Base-by-base conservation (phyloP, 2,888 invertebrate species). In the Harmothoe impar region DNA sequence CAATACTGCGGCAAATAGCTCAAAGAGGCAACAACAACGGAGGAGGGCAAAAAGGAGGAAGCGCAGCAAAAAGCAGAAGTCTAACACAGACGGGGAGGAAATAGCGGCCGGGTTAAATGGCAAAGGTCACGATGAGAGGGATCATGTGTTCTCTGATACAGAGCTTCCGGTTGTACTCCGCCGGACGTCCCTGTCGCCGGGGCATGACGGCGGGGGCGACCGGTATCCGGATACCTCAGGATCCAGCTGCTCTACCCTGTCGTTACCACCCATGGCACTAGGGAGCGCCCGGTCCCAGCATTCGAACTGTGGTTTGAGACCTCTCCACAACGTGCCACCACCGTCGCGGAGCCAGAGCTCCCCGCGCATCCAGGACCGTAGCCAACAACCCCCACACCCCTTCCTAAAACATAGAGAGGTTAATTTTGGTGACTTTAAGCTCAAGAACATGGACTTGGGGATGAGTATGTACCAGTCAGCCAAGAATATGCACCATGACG, bases 301-400 rank as follows among this genome's bases (percentile, higher is more conserved):
- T 15, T 25, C 72, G 1, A 7, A 43, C 43, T 43, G 29, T 72
- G 3, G 72, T 72, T 72, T 72, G 5, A 25, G 29, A 15, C 72
- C 72, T 29, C 72, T 72, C 31, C 72, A 72, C 72, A 72, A 72
- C 72, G 72, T 29, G 72, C 72, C 72, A 25, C 72, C 72, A 72
- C 72, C 29, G 72, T 72, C 72, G 5, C 15, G 0, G 5, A 72
- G 29, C 3, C 31, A 29, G 29, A 15, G 5, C 1, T 72, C 72
- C 72, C 72, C 72, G 29, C 25, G 72, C 12, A 12, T 15, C 3
- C 25, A 15, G 29, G 72, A 72, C 29, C 20, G 29, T 25, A 7
- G 15, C 15, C 25, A 72, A 17, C 1, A 17, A 72, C 1, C 72
- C 0, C 72, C 25, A 7, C 72, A 72, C 25, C 72, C 72, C 0